These are phyloP conservation scores for Melanostigma gelatinosum DNA, from an alignment of 2,113 vertebrate genomes.

Conservation along the genomic window DNA sequence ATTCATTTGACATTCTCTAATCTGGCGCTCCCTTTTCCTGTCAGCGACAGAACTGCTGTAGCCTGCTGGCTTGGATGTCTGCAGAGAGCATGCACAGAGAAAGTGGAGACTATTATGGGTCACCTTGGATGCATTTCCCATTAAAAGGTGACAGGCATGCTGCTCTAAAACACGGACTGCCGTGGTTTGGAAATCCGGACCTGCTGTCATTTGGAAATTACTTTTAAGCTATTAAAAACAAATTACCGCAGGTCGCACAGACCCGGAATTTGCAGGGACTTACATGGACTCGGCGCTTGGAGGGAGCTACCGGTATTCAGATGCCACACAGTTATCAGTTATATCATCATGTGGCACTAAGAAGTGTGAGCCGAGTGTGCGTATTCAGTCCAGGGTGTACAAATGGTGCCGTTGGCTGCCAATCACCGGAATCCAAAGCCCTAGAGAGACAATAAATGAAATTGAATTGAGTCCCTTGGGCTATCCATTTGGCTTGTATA, in stretches of 20 bases:
- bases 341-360: constrained; percentile 37
- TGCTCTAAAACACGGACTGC: constrained; percentile 64
- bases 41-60: constrained; percentile 55
- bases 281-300: constrained; percentile 12
- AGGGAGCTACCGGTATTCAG: constrained; percentile 21
- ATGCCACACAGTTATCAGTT: constrained; percentile 48
- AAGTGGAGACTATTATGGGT: constrained; percentile 72
- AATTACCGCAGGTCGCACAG: constrained; percentile 38
- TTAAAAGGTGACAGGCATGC: constrained; percentile 77
- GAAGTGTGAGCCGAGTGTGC: constrained; percentile 28
- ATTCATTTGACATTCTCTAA: constrained; percentile 82
- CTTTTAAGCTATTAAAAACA: constrained; percentile 62
- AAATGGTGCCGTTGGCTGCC: constrained; percentile 51
- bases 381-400: constrained; percentile 25
- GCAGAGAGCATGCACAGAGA: constrained; percentile 55
- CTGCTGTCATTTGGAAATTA: constrained; percentile 70
- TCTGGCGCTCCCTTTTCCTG: constrained; percentile 72
- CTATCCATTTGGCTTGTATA: constrained; percentile 53
- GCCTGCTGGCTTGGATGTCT: constrained; percentile 69
- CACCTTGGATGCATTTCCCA: constrained; percentile 78
- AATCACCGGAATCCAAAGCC: constrained; percentile 58
- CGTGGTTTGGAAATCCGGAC: constrained; percentile 60
- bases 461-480: constrained; percentile 61
- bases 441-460: constrained; percentile 52
- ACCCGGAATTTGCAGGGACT: constrained; percentile 15